Conservation (phyloP, 1,140 invertebrate genomes). For the Drosophila tani region DNA sequence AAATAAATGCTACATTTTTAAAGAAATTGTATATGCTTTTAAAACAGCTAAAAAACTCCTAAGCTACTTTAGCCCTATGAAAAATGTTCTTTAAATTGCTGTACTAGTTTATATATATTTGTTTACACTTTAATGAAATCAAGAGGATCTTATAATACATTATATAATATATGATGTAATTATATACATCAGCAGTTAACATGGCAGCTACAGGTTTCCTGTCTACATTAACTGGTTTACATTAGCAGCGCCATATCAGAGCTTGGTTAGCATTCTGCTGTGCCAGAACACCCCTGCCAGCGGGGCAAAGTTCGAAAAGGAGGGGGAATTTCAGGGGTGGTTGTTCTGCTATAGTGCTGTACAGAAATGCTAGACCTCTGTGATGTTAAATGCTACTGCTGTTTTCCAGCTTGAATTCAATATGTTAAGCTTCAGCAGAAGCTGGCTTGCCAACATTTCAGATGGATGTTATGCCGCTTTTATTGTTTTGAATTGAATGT, state of each 20-base stretch:
- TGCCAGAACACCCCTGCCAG: slow-evolving; percentile 20
- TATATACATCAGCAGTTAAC: no score
- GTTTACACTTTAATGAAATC: background rate
- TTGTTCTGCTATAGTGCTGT: slow-evolving; percentile 33
- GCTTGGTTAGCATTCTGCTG: slow-evolving; percentile 33
- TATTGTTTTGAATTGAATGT: background rate
- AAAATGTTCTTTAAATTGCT: background rate
- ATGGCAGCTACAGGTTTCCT: slow-evolving; percentile 3
- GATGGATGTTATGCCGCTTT: slow-evolving; percentile 1
- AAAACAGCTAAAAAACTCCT: no score
- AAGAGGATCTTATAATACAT: no score
- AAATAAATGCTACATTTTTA: no score
- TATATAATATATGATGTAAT: no score
- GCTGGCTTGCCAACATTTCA: background rate
- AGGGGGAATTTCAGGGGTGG: slow-evolving; percentile 50
- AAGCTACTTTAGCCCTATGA: no score
- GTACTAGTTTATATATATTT: no score
- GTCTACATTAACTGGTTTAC: background rate
- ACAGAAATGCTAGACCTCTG: slow-evolving; percentile 12
- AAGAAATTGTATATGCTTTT: no score
- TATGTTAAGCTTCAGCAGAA: background rate
- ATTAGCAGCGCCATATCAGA: background rate
- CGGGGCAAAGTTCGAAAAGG: slow-evolving; percentile 70
- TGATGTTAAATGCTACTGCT: background rate
- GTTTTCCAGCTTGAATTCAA: background rate